A percentile compares a stretch with the other conserved stretches of the same genome.
These are phyloP conservation scores for Aphidius colemani DNA, from an alignment of 2,888 invertebrate genomes.

Conservation along the genomic window DNA sequence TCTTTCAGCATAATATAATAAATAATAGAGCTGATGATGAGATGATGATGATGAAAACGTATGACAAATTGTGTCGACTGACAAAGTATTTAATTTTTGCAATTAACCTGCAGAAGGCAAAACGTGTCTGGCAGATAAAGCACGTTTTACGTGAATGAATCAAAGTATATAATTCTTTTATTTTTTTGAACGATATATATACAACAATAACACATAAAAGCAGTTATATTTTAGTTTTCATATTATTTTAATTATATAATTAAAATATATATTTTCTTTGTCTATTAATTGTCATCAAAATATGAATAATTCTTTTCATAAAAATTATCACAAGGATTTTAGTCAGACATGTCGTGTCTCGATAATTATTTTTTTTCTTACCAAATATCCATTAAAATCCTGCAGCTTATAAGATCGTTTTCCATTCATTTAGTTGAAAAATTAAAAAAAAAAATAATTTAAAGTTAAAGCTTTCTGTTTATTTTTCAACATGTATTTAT, in stretches of 20 bases:
- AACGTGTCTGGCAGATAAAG: slow-evolving; percentile 35
- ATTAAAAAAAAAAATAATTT: no score
- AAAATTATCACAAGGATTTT: slow-evolving; percentile 15
- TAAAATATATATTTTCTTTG: no score
- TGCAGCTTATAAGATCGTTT: no score
- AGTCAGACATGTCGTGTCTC: slow-evolving; percentile 8
- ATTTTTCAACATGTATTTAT: no score
- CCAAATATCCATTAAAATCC: no score
- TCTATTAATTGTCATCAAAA: no score
- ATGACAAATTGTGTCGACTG: slow-evolving; percentile 37
- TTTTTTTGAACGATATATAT: slow-evolving; percentile 7
- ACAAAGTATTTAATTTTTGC: slow-evolving; percentile 37
- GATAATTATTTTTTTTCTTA: background rate
- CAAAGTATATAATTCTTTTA: slow-evolving; percentile 25
- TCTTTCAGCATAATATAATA: background rate
- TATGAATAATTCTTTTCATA: no score
- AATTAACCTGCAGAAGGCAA: slow-evolving; percentile 35
- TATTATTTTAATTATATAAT: no score
- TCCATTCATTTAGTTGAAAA: no score
- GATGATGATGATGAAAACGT: slow-evolving; percentile 20
- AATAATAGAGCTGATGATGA: background rate
- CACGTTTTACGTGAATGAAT: slow-evolving; percentile 36
- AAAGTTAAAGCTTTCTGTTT: no score
- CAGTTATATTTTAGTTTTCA: no score
- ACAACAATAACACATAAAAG: no score